These are phyloP conservation scores for Gymnarchus niloticus DNA, from an alignment of 2,113 vertebrate genomes.

Conservation along the genomic window DNA sequence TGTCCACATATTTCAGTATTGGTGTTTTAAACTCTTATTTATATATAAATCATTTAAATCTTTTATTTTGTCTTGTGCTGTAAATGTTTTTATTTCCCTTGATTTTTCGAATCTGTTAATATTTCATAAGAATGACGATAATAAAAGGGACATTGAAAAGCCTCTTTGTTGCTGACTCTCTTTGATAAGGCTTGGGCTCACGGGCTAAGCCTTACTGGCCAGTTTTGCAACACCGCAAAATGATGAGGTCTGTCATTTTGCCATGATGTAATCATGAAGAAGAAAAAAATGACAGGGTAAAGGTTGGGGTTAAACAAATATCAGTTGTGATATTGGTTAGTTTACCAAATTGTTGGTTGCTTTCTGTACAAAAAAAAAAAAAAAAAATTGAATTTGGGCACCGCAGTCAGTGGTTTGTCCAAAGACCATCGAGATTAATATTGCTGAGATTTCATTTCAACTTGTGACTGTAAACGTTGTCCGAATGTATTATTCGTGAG, in stretches of 20 bases:
- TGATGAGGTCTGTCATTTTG: too few species aligned
- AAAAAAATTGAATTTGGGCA: neutral
- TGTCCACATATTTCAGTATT: constrained; percentile 8
- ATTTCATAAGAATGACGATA: constrained; percentile 12
- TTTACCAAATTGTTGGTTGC: neutral
- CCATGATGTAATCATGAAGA: too few species aligned
- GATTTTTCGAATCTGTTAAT: constrained; percentile 5
- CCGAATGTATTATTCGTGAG: neutral
- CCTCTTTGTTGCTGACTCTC: too few species aligned
- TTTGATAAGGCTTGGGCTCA: too few species aligned
- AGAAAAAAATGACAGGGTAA: too few species aligned
- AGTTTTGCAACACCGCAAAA: too few species aligned
- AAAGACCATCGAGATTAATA: neutral
- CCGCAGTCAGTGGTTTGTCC: neutral
- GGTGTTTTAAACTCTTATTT: constrained; percentile 14
- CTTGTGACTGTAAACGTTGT: neutral
- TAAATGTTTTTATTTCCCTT: constrained; percentile 19
- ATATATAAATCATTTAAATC: constrained; percentile 18
- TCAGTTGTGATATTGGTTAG: neutral
- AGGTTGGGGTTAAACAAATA: neutral
- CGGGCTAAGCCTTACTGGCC: too few species aligned
- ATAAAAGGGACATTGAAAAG: constrained; percentile 1
- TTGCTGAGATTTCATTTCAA: neutral
- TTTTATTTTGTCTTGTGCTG: constrained; percentile 15
- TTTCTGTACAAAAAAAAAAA: neutral